Percentiles rank a stretch among this genome's conserved stretches.
These are phyloP conservation scores for Poeciliopsis presidionis DNA, from an alignment of 2,797 vertebrate species.

Conservation along the genomic window DNA sequence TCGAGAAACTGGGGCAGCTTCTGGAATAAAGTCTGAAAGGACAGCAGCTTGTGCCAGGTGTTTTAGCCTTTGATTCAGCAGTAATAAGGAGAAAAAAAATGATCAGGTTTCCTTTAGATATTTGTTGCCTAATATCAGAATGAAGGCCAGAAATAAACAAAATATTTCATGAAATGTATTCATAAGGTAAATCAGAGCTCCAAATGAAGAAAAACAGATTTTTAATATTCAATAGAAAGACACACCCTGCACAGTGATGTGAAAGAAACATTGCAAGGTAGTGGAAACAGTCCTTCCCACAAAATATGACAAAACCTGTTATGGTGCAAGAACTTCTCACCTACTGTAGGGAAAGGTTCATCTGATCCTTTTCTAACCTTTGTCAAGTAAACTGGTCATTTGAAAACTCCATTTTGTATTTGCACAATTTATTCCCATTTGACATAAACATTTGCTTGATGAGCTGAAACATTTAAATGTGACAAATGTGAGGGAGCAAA, in stretches of 20 bases:
- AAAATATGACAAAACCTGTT: not conserved
- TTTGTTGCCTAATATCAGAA: not conserved
- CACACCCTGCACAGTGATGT: not conserved
- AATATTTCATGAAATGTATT: not conserved
- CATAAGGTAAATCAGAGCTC: not conserved
- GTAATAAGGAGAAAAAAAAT: not conserved
- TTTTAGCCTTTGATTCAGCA: not conserved
- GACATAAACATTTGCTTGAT: not conserved
- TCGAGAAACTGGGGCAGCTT: not conserved
- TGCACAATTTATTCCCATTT: not conserved
- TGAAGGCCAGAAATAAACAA: not conserved
- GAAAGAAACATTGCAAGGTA: not conserved
- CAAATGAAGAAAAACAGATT: not conserved
- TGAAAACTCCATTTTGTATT: not conserved
- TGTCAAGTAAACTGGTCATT: not conserved
- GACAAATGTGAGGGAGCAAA: not conserved
- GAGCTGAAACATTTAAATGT: not conserved
- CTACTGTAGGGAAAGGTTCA: too few species aligned
- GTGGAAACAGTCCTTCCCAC: not conserved
- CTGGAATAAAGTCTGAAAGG: not conserved
- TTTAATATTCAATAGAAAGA: not conserved
- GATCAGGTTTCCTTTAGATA: not conserved
- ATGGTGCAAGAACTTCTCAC: not conserved
- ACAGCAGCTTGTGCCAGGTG: not conserved
- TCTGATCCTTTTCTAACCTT: too few species aligned